Percentiles rank a stretch among this genome's conserved stretches.
These are phyloP conservation scores for Osmerus eperlanus DNA, from an alignment of 2,113 vertebrate species.

Conservation along the genomic window DNA sequence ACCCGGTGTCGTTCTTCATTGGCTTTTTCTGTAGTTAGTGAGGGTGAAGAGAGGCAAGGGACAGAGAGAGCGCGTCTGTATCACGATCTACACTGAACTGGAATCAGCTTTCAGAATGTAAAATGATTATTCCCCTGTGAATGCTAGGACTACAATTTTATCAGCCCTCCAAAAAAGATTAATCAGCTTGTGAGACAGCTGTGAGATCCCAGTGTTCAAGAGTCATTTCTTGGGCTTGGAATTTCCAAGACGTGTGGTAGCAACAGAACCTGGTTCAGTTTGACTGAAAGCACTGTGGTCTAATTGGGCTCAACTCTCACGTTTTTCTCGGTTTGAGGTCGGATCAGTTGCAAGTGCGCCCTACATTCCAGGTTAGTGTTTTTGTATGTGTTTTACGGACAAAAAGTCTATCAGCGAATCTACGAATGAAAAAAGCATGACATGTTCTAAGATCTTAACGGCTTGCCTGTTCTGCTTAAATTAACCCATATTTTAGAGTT, in stretches of 20 bases:
- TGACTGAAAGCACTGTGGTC: slow-evolving; percentile 5
- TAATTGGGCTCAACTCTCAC: slow-evolving; percentile 65
- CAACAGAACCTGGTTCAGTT: neutral
- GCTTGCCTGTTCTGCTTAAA: too few relatives aligned
- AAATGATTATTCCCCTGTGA: neutral
- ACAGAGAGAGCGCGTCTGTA: slow-evolving; percentile 46
- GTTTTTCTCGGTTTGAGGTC: slow-evolving; percentile 50
- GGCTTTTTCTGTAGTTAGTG: slow-evolving; percentile 54
- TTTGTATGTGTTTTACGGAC: neutral
- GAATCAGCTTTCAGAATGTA: slow-evolving; percentile 22
- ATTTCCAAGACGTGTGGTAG: slow-evolving; percentile 9
- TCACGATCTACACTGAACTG: slow-evolving; percentile 63
- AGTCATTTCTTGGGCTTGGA: neutral
- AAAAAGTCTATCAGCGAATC: slow-evolving; percentile 8
- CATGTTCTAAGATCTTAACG: too few relatives aligned
- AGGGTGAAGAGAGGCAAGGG: too few relatives aligned
- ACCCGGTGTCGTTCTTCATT: slow-evolving; percentile 54
- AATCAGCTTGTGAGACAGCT: too few relatives aligned
- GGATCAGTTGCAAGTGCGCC: slow-evolving; percentile 37
- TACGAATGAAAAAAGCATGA: too few relatives aligned
- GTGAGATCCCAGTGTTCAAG: too few relatives aligned
- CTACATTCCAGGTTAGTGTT: slow-evolving; percentile 63
- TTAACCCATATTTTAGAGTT: neutral
- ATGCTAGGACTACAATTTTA: neutral
- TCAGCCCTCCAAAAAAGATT: too few relatives aligned